phyloP scores from a whole-genome alignment of 2,113 vertebrate species.

The Gallinago paraguaiae region DNA sequence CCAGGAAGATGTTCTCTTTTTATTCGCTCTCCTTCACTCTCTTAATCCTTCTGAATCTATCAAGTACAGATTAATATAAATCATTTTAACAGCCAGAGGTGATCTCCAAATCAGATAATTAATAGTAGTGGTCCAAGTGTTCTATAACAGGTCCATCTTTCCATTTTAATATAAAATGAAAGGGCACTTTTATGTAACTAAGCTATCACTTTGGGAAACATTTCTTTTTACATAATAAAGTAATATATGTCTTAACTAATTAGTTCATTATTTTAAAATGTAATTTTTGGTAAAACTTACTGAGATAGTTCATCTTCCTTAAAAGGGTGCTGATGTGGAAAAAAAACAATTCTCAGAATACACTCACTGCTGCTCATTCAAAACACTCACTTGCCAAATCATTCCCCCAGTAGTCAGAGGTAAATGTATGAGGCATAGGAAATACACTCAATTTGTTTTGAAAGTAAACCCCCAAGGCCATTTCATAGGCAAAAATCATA shows the following conservation, averaged over 20 bases:
- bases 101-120: conserved; percentile 77
- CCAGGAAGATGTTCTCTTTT: conserved; percentile 71
- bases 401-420: background rate
- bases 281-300: conserved; percentile 37
- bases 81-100: conserved; percentile 68
- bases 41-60: conserved; percentile 67
- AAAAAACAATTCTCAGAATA: conserved; percentile 51
- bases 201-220: conserved; percentile 9
- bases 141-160: conserved; percentile 53
- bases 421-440: conserved; percentile 30
- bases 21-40: conserved; percentile 49
- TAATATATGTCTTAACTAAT: conserved; percentile 68
- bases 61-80: conserved; percentile 69
- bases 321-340: conserved; percentile 45
- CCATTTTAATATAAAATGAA: conserved; percentile 62
- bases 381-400: conserved; percentile 14
- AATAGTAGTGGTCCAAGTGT: conserved; percentile 58
- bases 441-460: conserved; percentile 54
- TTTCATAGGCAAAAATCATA: conserved; percentile 70
- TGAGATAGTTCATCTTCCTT: conserved; percentile 59
- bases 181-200: conserved; percentile 39
- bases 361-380: background rate
- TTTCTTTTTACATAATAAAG: conserved; percentile 63
- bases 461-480: conserved; percentile 62
- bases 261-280: conserved; percentile 69